Base-by-base conservation (phyloP, 2,113 vertebrate species). In the Lasiurus borealis region DNA sequence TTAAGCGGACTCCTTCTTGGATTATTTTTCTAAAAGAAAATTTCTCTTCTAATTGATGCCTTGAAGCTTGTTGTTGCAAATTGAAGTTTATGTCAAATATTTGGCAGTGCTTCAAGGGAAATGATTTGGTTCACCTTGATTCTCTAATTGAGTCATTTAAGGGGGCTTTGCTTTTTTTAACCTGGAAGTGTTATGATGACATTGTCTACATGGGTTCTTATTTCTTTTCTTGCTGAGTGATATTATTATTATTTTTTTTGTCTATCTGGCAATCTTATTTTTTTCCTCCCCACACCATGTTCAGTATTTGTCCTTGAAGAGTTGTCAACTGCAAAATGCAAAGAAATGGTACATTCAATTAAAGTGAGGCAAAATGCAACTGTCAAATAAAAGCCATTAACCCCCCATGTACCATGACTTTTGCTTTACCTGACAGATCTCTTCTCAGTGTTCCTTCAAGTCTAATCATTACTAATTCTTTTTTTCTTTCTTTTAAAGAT, bases 31-130 rank as follows among this genome's bases (percentile, higher is more conserved):
- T 83, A 69, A 95, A 85, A 93, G 68, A 95, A 91, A 75, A 75
- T 92, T 98, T 94, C 52, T 90, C 88, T 97, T 98, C 95, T 97
- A 97, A 96, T 88, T 98, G 97, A 97, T 97, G 86, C 92, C 93
- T 95, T 96, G 94, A 98, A 98, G 90, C 96, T 96, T 90, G 34
- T 96, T 96, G 81, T 85, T 98, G 85, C 31, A 98, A 98, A 98
- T 97, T 96, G 95, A 98, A 97, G 93, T 98, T 97, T 72, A 95
- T 90, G 91, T 98, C 97, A 98, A 97, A 95, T 98, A 97, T 96
- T 97, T 98, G 98, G 97, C 97, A 96, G 64, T 90, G 85, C 96
- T 98, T 98, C 97, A 97, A 97, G 96, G 96, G 97, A 98, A 98
- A 97, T 96, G 85, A 97, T 97, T 97, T 23, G 44, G 80, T 97